phyloP scores from a whole-genome alignment of 2,888 invertebrate genomes.

The Junonia oenone region DNA sequence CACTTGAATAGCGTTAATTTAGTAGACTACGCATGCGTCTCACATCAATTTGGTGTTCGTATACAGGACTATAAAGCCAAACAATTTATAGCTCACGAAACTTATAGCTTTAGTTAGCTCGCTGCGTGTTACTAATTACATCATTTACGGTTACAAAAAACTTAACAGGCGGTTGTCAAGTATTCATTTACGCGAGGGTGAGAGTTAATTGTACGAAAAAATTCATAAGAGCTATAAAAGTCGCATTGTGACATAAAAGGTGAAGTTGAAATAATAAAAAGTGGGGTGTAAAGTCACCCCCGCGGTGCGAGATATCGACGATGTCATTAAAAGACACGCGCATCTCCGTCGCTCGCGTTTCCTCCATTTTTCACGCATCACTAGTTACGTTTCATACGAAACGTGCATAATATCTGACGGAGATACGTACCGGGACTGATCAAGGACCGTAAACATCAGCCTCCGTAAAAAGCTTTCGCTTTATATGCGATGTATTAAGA shows the following conservation, averaged over 20 bases:
- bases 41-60: conserved; percentile 8
- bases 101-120: conserved; percentile 12
- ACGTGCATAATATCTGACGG: conserved; percentile 34
- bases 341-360: conserved; percentile 35
- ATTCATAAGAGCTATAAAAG: conserved; percentile 68
- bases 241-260: conserved; percentile 65
- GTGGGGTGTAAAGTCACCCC: conserved; percentile 48
- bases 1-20: conserved; percentile 24
- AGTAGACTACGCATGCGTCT: conserved; percentile 10
- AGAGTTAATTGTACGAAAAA: conserved; percentile 68
- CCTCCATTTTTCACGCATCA: conserved; percentile 49
- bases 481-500: conserved; percentile 7
- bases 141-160: conserved; percentile 58
- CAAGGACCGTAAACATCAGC: conserved; percentile 26
- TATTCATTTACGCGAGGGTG: conserved; percentile 50
- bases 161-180: conserved; percentile 48
- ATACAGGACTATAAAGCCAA: conserved; percentile 12
- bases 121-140: conserved; percentile 42
- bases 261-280: conserved; percentile 65
- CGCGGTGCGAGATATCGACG: conserved; percentile 41
- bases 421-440: conserved; percentile 21
- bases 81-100: conserved; percentile 21
- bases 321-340: conserved; percentile 53
- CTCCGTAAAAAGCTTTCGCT: conserved; percentile 18
- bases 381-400: conserved; percentile 41